Conservation (phyloP, 2,888 invertebrate genomes). For the Xestia xanthographa region DNA sequence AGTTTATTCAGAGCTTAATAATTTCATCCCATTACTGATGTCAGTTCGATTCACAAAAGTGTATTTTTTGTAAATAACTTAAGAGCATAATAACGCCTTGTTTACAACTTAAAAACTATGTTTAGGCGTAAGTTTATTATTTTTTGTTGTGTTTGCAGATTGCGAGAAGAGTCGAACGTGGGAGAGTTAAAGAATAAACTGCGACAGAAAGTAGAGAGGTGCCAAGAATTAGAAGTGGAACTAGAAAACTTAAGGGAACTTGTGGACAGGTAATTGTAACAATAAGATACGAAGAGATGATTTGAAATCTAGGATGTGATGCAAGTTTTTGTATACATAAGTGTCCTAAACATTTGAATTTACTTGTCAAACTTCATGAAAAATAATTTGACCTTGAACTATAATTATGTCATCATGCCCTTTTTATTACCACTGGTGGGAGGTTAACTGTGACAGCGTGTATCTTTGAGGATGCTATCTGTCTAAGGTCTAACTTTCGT, state of each 20-base stretch:
- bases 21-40: neutral
- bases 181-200: constrained; percentile 86
- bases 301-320: neutral
- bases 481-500: neutral
- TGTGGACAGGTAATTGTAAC: constrained; percentile 80
- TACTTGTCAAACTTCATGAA: neutral
- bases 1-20: neutral
- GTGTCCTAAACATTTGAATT: no score
- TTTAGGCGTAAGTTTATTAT: neutral
- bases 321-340: no score
- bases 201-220: constrained; percentile 83
- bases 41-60: neutral
- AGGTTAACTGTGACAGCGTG: neutral
- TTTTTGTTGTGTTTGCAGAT: constrained; percentile 26
- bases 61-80: neutral
- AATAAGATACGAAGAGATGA: neutral
- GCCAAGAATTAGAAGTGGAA: constrained; percentile 86
- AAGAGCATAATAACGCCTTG: neutral
- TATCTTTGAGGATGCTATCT: neutral
- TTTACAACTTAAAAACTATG: neutral
- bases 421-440: neutral
- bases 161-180: constrained; percentile 84
- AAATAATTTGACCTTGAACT: neutral
- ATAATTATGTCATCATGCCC: neutral
- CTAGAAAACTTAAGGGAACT: constrained; percentile 86